Evolutionary conservation across 2,113 vertebrate species (phyloP).

Genomic region (Calypte anna): DNA sequence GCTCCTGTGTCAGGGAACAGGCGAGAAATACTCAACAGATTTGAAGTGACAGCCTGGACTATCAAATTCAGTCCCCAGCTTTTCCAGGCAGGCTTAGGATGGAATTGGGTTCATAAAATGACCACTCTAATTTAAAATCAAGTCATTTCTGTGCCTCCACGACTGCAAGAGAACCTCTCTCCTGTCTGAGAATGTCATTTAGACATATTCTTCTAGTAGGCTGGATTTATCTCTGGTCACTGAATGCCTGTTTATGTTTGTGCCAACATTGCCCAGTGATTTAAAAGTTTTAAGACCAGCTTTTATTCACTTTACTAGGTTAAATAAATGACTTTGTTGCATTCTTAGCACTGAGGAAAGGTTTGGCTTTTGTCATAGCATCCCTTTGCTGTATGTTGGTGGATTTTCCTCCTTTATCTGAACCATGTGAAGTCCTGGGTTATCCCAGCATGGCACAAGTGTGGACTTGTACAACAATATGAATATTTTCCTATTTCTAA

Average conservation of each 20-base stretch:
- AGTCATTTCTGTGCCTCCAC: neutral
- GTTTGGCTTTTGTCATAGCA: rapidly evolving
- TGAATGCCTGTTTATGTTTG: neutral
- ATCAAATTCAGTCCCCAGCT: neutral
- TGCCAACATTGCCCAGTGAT: neutral
- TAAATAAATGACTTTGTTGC: neutral
- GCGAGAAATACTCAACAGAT: neutral
- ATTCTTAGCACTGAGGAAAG: neutral
- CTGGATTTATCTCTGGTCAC: neutral
- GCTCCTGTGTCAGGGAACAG: neutral
- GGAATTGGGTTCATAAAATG: neutral
- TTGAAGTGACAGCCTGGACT: neutral
- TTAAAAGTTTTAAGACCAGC: neutral
- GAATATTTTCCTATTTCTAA: neutral
- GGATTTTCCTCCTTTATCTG: neutral
- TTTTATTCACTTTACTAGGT: neutral
- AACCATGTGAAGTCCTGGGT: neutral
- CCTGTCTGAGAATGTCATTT: neutral
- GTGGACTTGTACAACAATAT: neutral
- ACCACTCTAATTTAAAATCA: neutral
- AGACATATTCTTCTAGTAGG: neutral
- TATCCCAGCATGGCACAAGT: neutral
- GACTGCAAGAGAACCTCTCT: neutral
- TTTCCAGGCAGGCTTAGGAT: neutral
- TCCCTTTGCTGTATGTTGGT: neutral